Conservation (phyloP, 2,888 invertebrate genomes). For the Synanthedon andrenaeformis region DNA sequence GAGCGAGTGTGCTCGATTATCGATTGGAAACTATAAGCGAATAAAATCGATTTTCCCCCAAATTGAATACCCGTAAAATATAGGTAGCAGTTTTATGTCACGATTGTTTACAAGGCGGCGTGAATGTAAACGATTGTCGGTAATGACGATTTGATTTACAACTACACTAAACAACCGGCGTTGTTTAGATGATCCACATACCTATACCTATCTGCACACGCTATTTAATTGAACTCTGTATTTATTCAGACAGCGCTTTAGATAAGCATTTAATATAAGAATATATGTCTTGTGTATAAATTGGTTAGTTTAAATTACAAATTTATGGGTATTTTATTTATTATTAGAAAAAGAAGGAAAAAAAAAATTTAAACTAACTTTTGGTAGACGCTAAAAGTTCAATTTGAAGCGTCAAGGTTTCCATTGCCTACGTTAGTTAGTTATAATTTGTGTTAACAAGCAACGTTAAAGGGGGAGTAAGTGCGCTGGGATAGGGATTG, state of each 20-base stretch:
- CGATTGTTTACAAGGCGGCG: constrained; percentile 68
- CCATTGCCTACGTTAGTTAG: no score
- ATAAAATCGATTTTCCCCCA: constrained; percentile 71
- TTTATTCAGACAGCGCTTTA: not conserved
- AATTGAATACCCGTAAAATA: constrained; percentile 64
- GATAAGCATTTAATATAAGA: no score
- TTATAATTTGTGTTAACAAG: no score
- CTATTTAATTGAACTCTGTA: constrained; percentile 42
- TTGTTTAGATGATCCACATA: constrained; percentile 56
- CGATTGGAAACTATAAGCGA: constrained; percentile 59
- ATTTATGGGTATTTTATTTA: no score
- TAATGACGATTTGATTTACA: constrained; percentile 71
- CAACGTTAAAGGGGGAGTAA: no score
- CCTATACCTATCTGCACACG: constrained; percentile 18
- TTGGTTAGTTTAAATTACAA: no score
- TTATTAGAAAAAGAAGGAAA: no score
- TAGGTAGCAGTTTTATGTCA: constrained; percentile 60
- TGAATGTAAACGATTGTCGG: constrained; percentile 68
- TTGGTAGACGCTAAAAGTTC: no score
- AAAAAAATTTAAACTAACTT: no score
- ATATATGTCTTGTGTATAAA: no score
- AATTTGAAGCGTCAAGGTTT: no score
- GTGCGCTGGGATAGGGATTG: no score
- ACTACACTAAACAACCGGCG: constrained; percentile 64
- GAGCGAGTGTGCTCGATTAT: constrained; percentile 53